Evolutionary conservation across 2,113 vertebrate species (phyloP).

Genomic region (Chionis minor): DNA sequence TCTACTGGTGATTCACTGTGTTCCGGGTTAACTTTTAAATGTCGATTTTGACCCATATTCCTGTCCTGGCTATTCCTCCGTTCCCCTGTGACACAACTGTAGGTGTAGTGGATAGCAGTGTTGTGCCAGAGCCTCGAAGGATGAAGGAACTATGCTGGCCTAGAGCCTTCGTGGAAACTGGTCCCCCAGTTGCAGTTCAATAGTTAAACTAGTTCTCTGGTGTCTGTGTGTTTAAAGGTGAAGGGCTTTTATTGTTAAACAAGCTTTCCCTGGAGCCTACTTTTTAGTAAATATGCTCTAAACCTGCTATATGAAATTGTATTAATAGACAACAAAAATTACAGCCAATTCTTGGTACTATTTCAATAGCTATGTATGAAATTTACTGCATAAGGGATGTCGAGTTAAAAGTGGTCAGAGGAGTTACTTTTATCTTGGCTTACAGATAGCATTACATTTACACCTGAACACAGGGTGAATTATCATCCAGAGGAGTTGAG

Average conservation of each 20-base stretch:
- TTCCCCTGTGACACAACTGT: not conserved
- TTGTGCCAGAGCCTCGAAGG: not conserved
- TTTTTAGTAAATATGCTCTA: conserved; percentile 1
- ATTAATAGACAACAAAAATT: conserved; percentile 59
- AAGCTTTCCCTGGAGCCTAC: not conserved
- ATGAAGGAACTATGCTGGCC: not conserved
- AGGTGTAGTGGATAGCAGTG: not conserved
- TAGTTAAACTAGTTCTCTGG: conserved; percentile 27
- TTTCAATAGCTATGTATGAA: conserved; percentile 57
- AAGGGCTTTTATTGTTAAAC: conserved; percentile 40
- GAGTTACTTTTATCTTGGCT: conserved; percentile 61
- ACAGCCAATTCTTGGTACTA: conserved; percentile 10
- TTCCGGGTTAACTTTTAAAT: conserved; percentile 36
- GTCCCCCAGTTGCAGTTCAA: not conserved
- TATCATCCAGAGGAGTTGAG: conserved; percentile 67
- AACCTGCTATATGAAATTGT: conserved; percentile 12
- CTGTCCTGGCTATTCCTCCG: not conserved
- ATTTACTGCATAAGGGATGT: conserved; percentile 61
- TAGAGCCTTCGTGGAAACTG: not conserved
- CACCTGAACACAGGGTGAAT: conserved; percentile 68
- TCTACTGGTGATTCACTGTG: not conserved
- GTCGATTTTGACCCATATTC: conserved; percentile 52
- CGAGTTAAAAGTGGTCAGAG: conserved; percentile 64
- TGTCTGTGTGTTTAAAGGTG: conserved; percentile 3
- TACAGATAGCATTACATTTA: conserved; percentile 67